phyloP scores from a whole-genome alignment of 2,797 vertebrate genomes.

The Diplodus puntazzo region DNA sequence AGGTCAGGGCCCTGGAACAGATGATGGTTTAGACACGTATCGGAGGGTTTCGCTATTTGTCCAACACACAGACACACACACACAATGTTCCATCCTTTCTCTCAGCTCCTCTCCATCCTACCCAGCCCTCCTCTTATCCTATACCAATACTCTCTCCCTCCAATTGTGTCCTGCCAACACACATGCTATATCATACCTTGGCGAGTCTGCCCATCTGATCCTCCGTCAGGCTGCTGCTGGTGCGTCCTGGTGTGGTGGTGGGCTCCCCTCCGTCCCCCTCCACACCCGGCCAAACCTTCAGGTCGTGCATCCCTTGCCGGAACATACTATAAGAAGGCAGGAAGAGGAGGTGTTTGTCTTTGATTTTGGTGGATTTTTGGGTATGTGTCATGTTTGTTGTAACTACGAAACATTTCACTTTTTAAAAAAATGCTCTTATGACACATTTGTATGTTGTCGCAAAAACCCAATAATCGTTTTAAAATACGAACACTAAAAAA shows the following conservation, averaged over 20 bases:
- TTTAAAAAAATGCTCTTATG: no score
- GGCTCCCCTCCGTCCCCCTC: constrained; percentile 95
- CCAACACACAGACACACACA: constrained; percentile 13
- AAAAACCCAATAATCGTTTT: no score
- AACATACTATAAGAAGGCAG: constrained; percentile 90
- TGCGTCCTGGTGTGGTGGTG: constrained; percentile 95
- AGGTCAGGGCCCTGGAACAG: constrained; percentile 89
- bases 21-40: constrained; percentile 79
- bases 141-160: background rate
- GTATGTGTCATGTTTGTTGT: background rate
- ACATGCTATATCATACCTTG: constrained; percentile 86
- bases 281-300: constrained; percentile 98
- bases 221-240: constrained; percentile 93
- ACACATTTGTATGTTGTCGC: no score
- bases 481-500: background rate
- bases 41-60: constrained; percentile 33
- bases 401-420: background rate
- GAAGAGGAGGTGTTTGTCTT: background rate
- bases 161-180: background rate
- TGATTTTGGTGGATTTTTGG: background rate
- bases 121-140: background rate
- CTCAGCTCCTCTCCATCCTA: background rate
- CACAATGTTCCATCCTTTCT: background rate
- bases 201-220: constrained; percentile 98
- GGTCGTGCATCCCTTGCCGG: constrained; percentile 98